Evolutionary conservation across 2,888 invertebrate genomes (phyloP).

Genomic region (Enchytraeus crypticus): DNA sequence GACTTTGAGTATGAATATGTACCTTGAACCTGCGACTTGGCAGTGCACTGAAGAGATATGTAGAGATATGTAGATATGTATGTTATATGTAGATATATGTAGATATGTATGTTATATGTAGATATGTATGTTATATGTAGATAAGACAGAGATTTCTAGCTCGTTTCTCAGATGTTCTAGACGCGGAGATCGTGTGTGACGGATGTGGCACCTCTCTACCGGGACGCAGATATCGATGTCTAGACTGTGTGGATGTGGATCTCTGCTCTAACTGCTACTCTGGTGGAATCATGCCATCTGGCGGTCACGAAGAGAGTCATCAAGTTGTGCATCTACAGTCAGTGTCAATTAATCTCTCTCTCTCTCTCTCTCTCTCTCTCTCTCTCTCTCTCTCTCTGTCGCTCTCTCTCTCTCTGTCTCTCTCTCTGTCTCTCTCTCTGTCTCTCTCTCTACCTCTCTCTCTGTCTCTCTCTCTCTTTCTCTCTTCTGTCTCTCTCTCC

Average conservation of each 20-base stretch:
- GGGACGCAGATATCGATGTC: conserved; percentile 42
- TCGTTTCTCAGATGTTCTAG: conserved; percentile 43
- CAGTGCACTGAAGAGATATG: not conserved
- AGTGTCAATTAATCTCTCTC: conserved; percentile 20
- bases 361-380: too few species aligned
- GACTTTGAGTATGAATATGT: too few species aligned
- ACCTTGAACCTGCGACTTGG: too few species aligned
- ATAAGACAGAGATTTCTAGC: conserved; percentile 45
- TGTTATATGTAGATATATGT: too few species aligned
- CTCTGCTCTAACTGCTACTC: conserved; percentile 45
- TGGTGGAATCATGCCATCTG: conserved; percentile 39
- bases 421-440: too few species aligned
- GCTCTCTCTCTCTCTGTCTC: too few species aligned
- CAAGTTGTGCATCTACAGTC: conserved; percentile 45
- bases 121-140: conserved; percentile 26
- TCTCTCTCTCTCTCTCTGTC: too few species aligned
- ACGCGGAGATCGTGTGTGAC: conserved; percentile 46
- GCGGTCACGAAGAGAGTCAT: conserved; percentile 43
- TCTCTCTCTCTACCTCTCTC: too few species aligned
- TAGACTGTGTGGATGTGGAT: conserved; percentile 46
- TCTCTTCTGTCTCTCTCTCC: too few species aligned
- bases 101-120: not conserved
- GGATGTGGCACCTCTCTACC: conserved; percentile 44
- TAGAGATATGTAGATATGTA: not conserved
- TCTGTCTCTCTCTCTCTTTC: too few species aligned